Evolutionary conservation across 2,888 invertebrate genomes (phyloP).

Genomic region (Tachina grossa): DNA sequence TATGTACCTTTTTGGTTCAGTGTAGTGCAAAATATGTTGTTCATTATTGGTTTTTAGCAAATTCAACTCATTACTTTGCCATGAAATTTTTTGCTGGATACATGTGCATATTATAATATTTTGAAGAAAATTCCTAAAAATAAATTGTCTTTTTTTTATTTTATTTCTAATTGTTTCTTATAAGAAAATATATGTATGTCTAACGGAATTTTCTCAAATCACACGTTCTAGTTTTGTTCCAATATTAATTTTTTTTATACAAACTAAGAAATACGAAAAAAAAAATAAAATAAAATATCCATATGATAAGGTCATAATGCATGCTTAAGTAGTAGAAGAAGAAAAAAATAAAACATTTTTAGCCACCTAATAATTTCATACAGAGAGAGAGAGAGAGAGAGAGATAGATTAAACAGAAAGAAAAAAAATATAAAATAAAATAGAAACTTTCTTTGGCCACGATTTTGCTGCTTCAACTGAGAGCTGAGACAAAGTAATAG

Average conservation of each 20-base stretch:
- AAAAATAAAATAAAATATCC: slow-evolving; percentile 32
- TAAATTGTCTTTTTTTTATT: not conserved
- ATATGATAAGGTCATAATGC: slow-evolving; percentile 57
- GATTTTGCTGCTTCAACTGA: slow-evolving; percentile 53
- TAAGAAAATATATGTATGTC: slow-evolving; percentile 10
- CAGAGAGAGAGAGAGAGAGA: slow-evolving; percentile 35
- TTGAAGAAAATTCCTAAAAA: not conserved
- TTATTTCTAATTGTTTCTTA: slow-evolving; percentile 20
- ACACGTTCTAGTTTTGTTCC: slow-evolving; percentile 61
- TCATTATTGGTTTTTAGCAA: not conserved
- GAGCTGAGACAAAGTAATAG: slow-evolving; percentile 11
- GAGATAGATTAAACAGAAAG: slow-evolving; percentile 4
- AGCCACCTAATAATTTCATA: slow-evolving; percentile 64
- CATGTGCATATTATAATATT: too few relatives aligned
- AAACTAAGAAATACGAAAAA: not conserved
- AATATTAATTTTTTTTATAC: slow-evolving; percentile 40
- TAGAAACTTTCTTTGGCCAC: slow-evolving; percentile 67
- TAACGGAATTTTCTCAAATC: slow-evolving; percentile 43
- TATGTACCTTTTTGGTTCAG: too few relatives aligned
- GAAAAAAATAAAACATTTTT: slow-evolving; percentile 35
- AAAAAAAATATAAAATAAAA: slow-evolving; percentile 8
- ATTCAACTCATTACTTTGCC: not conserved
- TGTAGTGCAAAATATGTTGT: too few relatives aligned
- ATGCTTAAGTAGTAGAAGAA: slow-evolving; percentile 18
- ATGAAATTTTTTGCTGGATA: too few relatives aligned